Evolutionary conservation across 2,888 invertebrate species (phyloP), one percentile per base, ranked within the genome.

Genomic region (Fragum fragum): DNA sequence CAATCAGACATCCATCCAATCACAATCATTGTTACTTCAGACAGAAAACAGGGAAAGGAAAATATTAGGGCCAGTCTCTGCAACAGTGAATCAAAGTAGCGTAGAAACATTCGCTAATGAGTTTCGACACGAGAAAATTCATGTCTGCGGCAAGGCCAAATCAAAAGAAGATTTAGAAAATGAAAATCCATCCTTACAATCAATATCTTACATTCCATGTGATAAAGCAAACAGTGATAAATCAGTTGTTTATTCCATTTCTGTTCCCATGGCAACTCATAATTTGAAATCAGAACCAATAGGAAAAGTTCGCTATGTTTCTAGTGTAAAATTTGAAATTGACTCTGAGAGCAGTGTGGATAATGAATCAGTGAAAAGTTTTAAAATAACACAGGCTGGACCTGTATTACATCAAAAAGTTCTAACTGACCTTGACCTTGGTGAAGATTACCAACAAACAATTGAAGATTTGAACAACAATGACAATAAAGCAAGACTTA

Each of bases 211-310:
- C 32, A 57, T 63, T 59, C 52, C 66, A 32, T 23, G 42, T 26
- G 63, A 69, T 23, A 32, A 61, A 52, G 23, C 59, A 11, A 11
- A 61, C 26, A 72, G 39, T 55, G 69, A 85, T 23, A 85, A 81
- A 71, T 76, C 85, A 18, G 68, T 85, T 39, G 68, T 81, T 7
- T 85, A 71, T 71, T 81, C 85, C 16, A 52, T 85, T 11, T 57
- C 73, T 55, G 71, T 85, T 57, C 63, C 63, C 63, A 63, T 63
- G 36, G 18, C 36, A 63, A 63, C 36, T 5, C 28, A 36, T n/a
- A 63, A 9, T 63, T 1, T 36, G 28, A 63, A 32, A 36, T 16
- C 18, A 63, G 36, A 63, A 32, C 63, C 36, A 11, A 28, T 32
- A 32, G 63, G 63, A 11, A 29, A 16, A n/a, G 63, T 63, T 5